Conservation (phyloP, 92 coral and sea anemone species). For the Heteractis magnifica region DNA sequence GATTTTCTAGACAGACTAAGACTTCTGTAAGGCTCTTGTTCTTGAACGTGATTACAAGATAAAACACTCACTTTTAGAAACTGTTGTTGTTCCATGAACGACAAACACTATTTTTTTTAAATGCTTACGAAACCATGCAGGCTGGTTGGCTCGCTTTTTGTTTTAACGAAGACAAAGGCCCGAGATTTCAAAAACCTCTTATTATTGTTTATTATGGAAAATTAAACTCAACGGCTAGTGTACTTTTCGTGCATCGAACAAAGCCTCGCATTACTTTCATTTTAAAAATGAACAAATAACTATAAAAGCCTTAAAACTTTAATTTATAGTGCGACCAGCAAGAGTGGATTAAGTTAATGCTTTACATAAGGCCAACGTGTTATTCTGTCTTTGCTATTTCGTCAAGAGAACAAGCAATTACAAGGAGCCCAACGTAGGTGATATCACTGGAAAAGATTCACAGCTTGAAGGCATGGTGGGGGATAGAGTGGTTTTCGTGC, state of each 20-base stretch:
- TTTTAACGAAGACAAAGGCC: not conserved
- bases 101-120: too few species aligned
- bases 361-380: too few species aligned
- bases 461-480: too few species aligned
- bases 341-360: too few species aligned
- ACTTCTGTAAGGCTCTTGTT: not conserved
- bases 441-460: too few species aligned
- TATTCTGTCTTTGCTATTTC: too few species aligned
- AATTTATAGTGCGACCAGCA: not conserved
- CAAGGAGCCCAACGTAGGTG: too few species aligned
- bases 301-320: not conserved
- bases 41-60: not conserved
- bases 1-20: not conserved
- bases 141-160: not conserved
- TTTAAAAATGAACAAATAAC: not conserved
- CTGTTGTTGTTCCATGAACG: not conserved
- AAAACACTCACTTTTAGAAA: not conserved
- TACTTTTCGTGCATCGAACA: not conserved
- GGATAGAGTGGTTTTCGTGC: too few species aligned
- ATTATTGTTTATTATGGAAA: not conserved
- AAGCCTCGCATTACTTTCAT: not conserved
- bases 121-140: too few species aligned
- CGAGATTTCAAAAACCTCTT: not conserved
- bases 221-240: not conserved
- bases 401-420: too few species aligned